Percentiles rank a stretch among this genome's conserved stretches.
Evolutionary conservation across 2,888 invertebrate species (phyloP).

Genomic region (Tyria jacobaeae): DNA sequence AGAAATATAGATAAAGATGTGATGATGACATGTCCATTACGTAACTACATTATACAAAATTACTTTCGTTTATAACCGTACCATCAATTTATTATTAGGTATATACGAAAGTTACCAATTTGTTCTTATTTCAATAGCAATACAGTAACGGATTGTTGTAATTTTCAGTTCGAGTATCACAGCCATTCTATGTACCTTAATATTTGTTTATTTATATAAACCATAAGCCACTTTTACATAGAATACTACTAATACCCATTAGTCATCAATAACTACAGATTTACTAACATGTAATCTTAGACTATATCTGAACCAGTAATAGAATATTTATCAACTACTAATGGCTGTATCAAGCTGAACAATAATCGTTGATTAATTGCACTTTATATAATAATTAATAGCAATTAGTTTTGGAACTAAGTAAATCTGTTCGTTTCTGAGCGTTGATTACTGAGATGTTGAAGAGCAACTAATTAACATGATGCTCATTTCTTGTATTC

Average conservation of each 20-base stretch:
- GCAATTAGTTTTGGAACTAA: constrained; percentile 1
- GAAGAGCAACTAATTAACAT: not conserved
- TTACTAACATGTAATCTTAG: not conserved
- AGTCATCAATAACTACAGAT: not conserved
- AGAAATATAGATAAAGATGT: too few species aligned
- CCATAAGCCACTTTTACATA: not conserved
- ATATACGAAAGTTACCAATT: too few species aligned
- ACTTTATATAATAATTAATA: not conserved
- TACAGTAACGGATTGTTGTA: too few species aligned
- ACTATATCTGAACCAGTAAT: not conserved
- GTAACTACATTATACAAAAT: too few species aligned
- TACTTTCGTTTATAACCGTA: too few species aligned
- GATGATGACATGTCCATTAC: too few species aligned
- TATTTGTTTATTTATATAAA: not conserved
- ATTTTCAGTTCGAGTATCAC: not conserved
- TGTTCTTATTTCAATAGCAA: too few species aligned
- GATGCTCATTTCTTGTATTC: not conserved
- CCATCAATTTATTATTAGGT: too few species aligned
- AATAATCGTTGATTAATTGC: constrained; percentile 7
- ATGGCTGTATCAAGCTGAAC: constrained; percentile 19
- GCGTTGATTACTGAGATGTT: not conserved
- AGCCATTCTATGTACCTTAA: not conserved
- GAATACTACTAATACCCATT: not conserved
- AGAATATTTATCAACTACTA: constrained; percentile 3
- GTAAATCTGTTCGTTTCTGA: not conserved